These are phyloP conservation scores for Drosophila pectinifera DNA, from an alignment of 1,140 invertebrate genomes.

Conservation along the genomic window DNA sequence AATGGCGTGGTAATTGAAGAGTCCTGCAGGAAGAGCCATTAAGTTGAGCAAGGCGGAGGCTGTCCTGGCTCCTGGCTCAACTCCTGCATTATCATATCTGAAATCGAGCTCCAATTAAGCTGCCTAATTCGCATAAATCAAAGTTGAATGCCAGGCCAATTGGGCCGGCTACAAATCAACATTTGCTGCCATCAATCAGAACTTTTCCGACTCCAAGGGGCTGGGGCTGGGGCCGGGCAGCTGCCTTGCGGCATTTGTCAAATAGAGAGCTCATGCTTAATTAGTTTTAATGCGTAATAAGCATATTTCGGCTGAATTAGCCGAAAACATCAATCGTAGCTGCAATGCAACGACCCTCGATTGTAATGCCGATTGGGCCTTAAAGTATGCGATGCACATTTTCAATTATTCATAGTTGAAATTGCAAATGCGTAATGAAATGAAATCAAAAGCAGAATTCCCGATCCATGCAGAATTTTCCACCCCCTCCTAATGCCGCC, in stretches of 20 bases:
- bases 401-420: slow-evolving; percentile 77
- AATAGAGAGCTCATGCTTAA: slow-evolving; percentile 71
- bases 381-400: slow-evolving; percentile 73
- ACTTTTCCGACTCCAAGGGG: background rate
- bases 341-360: slow-evolving; percentile 32
- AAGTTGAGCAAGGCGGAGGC: slow-evolving; percentile 12
- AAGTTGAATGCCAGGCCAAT: slow-evolving; percentile 26
- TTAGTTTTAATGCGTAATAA: slow-evolving; percentile 79
- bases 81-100: slow-evolving; percentile 17
- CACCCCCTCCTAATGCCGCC: slow-evolving; percentile 17
- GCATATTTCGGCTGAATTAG: slow-evolving; percentile 76
- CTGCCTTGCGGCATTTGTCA: slow-evolving; percentile 12
- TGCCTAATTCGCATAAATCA: slow-evolving; percentile 36
- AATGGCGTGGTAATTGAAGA: slow-evolving; percentile 45
- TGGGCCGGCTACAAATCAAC: slow-evolving; percentile 25
- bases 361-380: slow-evolving; percentile 72
- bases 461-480: slow-evolving; percentile 45
- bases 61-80: background rate
- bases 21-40: slow-evolving; percentile 39
- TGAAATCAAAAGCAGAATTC: slow-evolving; percentile 76
- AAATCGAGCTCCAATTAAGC: slow-evolving; percentile 43
- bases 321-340: slow-evolving; percentile 49
- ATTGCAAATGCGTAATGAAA: slow-evolving; percentile 78
- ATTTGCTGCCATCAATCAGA: slow-evolving; percentile 45
- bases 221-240: background rate